Base-by-base conservation (phyloP, 1,140 invertebrate genomes). In the Helicoverpa armigera region DNA sequence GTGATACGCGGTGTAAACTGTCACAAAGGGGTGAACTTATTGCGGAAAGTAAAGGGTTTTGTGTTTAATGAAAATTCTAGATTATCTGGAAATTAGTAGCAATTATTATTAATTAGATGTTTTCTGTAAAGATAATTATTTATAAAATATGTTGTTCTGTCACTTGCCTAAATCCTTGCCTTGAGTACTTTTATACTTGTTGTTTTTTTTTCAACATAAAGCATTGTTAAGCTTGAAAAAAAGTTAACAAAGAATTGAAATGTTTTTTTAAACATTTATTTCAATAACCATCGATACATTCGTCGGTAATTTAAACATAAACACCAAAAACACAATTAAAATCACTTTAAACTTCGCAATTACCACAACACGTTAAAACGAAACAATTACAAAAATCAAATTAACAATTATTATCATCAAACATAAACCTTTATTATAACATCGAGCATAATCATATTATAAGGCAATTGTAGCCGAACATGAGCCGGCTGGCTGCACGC, bases 361-460 rank as follows among this genome's bases (percentile, higher is more conserved):
- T 54, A 75, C 31, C 70, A 73, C 54, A 35, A 48, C 14, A 53
- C 51, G 53, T 70, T 51, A 53, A 53, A 53, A 54, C 67, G 13
- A 43, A 65, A 43, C 12, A 65, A 43, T 12, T 14, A 9, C 13
- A 54, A 54, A 16, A 43, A 53, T 18, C 16, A 53, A 29, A 50
- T 50, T n/a, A 12, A 69, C 23, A 51, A 61, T 75, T 35, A 73
- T 73, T 73, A 58, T 43, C 51, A 54, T 63, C 50, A 51, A 65
- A 67, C 75, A 77, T 53, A 51, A 35, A 51, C 14, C 51, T 77
- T 54, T 77, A 77, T 77, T 77, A 54, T 54, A 77, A 77, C 75
- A 65, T 67, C 61, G 18, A 29, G 75, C 50, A 65, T 53, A 77
- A 77, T 77, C 61, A 54, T 77, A 67, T 65, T 77, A 77, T 77